phyloP scores from a whole-genome alignment of 2,797 vertebrate species.

The Spinibarbus caldwelli region DNA sequence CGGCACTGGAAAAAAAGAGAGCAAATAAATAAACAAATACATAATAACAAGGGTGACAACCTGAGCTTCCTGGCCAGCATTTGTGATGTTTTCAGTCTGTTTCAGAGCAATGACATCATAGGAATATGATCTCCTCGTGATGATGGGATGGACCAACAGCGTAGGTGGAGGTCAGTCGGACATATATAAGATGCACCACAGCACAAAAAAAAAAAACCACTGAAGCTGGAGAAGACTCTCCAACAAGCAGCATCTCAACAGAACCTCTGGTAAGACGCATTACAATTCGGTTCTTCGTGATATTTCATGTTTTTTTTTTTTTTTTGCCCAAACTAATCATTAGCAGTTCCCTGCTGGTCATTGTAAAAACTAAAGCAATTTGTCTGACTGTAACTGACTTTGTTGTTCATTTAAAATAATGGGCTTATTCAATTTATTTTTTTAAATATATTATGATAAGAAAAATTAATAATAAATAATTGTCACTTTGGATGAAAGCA shows the following conservation, averaged over 20 bases:
- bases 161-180: conserved; percentile 5
- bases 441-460: too few relatives aligned
- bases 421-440: too few relatives aligned
- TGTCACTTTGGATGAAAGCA: not conserved
- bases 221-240: not conserved
- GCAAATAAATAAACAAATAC: not conserved
- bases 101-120: not conserved
- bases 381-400: too few relatives aligned
- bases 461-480: too few relatives aligned
- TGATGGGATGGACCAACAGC: conserved; percentile 1
- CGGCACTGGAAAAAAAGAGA: not conserved
- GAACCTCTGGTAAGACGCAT: not conserved
- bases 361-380: not conserved
- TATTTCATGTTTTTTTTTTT: not conserved
- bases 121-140: not conserved
- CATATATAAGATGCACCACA: conserved; percentile 2
- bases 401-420: too few relatives aligned
- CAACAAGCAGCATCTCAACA: not conserved
- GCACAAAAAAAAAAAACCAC: not conserved
- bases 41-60: not conserved
- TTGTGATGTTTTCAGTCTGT: not conserved
- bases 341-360: not conserved
- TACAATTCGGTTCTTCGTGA: not conserved
- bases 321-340: not conserved
- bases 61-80: not conserved